A percentile compares a stretch with the other conserved stretches of the same genome.
phyloP scores from a whole-genome alignment of 2,797 vertebrate species.

The Sebastes taczanowskii region DNA sequence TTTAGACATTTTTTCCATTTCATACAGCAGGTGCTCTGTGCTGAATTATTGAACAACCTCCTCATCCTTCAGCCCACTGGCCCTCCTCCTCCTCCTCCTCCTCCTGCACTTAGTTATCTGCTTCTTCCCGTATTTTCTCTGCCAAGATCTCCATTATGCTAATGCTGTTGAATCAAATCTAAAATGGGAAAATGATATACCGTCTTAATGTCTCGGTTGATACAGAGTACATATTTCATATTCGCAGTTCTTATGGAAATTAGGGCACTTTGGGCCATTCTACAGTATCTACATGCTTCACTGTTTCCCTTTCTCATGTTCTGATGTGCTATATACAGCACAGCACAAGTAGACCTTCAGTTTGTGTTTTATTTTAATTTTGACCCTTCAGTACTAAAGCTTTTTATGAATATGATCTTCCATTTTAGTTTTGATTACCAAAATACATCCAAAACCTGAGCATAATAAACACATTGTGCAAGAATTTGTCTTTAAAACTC shows the following conservation, averaged over 20 bases:
- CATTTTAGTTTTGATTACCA: not conserved
- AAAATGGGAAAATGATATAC: not conserved
- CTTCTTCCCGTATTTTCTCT: conserved; percentile 33
- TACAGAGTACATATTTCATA: conserved; percentile 12
- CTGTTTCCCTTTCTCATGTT: not conserved
- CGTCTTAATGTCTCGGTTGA: not conserved
- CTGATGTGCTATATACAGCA: not conserved
- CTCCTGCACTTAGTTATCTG: conserved; percentile 22
- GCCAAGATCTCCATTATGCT: conserved; percentile 55
- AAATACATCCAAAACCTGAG: not conserved
- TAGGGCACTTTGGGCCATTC: not conserved
- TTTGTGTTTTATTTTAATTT: not conserved
- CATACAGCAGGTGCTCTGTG: conserved; percentile 35
- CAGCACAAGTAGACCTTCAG: not conserved
- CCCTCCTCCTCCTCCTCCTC: not conserved
- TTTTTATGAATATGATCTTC: not conserved
- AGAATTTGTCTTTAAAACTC: not conserved
- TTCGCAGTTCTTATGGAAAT: not conserved
- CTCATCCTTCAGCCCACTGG: conserved; percentile 9
- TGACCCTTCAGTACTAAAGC: not conserved
- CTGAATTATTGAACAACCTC: conserved; percentile 64
- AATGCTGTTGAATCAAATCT: conserved; percentile 35
- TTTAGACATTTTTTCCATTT: conserved; percentile 4
- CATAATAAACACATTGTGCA: not conserved
- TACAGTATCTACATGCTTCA: not conserved